phyloP scores from a whole-genome alignment of 2,888 invertebrate species.

The Cotesia congregata region DNA sequence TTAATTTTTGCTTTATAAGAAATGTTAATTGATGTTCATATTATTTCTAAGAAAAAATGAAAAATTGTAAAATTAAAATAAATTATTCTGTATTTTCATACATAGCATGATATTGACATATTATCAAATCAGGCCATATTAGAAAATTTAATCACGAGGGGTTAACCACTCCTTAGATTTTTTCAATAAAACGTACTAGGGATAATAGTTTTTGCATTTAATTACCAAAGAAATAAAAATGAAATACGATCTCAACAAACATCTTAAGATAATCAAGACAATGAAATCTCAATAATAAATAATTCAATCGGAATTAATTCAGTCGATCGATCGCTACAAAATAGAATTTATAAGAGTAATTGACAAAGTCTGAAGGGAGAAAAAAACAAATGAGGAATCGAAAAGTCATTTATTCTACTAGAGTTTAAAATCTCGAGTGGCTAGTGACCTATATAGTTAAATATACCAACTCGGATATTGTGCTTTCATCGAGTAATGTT shows the following conservation, averaged over 20 bases:
- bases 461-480: constrained; percentile 19
- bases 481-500: constrained; percentile 34
- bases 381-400: constrained; percentile 26
- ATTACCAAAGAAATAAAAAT: too few species aligned
- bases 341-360: constrained; percentile 17
- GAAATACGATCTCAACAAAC: not conserved
- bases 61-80: too few species aligned
- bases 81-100: too few species aligned
- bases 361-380: constrained; percentile 12
- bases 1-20: too few species aligned
- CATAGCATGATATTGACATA: too few species aligned
- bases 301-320: not conserved
- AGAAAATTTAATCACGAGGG: too few species aligned
- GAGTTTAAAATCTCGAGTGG: constrained; percentile 4
- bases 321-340: constrained; percentile 13
- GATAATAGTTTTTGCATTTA: too few species aligned
- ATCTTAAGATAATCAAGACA: not conserved
- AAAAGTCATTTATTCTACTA: constrained; percentile 28
- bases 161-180: too few species aligned
- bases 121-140: too few species aligned
- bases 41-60: too few species aligned
- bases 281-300: not conserved
- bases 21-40: too few species aligned
- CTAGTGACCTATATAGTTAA: constrained; percentile 26
- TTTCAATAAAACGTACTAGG: too few species aligned